phyloP scores from a whole-genome alignment of 2,797 vertebrate genomes.

The Gallinago stenura region DNA sequence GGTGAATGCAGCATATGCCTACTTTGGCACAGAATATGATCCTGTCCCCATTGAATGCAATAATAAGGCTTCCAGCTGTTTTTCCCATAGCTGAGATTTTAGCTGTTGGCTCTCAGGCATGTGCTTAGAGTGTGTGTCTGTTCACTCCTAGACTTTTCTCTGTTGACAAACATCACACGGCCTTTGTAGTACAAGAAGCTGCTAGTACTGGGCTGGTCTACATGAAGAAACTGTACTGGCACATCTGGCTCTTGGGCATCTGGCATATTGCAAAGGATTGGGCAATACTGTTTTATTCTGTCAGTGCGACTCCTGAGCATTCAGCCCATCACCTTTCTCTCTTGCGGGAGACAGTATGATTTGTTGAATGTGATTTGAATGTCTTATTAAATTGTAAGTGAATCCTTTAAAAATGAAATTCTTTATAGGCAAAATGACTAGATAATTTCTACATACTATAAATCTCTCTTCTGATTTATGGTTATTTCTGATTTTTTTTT shows the following conservation, averaged over 20 bases:
- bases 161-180: not conserved
- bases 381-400: slow-evolving; percentile 1
- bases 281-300: not conserved
- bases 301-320: not conserved
- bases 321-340: not conserved
- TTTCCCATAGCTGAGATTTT: not conserved
- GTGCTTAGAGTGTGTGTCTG: not conserved
- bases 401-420: not conserved
- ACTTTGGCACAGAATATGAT: not conserved
- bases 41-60: not conserved
- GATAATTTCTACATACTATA: slow-evolving; percentile 46
- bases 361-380: slow-evolving; percentile 43
- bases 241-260: not conserved
- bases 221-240: not conserved
- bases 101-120: not conserved
- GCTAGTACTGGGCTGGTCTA: not conserved
- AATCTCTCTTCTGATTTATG: slow-evolving; percentile 58
- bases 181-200: not conserved
- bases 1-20: accelerated
- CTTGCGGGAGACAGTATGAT: not conserved
- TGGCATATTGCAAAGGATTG: not conserved
- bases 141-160: not conserved
- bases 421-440: slow-evolving; percentile 24
- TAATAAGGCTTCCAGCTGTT: not conserved
- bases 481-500: slow-evolving; percentile 58